Conservation (phyloP, 2,888 invertebrate species). For the Scrobipalpa costella region DNA sequence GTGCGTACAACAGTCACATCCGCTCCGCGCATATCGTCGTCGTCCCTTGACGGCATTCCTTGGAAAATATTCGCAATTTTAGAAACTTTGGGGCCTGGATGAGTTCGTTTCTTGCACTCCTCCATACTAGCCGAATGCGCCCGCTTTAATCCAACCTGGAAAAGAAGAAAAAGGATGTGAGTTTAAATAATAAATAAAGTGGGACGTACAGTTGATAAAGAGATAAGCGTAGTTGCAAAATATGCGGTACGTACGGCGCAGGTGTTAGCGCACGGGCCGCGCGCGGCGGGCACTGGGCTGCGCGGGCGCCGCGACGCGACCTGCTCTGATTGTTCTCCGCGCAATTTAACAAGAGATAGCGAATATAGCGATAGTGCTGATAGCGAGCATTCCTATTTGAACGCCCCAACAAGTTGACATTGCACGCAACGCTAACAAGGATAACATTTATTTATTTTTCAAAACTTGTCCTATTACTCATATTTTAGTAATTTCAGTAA, state of each 20-base stretch:
- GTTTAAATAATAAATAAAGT: conserved; percentile 44
- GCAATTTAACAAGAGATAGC: conserved; percentile 72
- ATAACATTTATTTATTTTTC: background rate
- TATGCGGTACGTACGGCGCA: conserved; percentile 51
- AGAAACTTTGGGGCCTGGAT: conserved; percentile 90
- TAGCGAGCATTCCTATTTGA: conserved; percentile 58
- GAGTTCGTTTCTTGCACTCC: conserved; percentile 83
- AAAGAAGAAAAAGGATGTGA: conserved; percentile 47
- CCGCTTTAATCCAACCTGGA: conserved; percentile 78
- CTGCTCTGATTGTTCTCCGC: conserved; percentile 65
- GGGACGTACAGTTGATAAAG: conserved; percentile 53
- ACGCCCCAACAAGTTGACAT: conserved; percentile 37
- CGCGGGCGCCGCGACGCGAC: conserved; percentile 52
- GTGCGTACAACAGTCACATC: conserved; percentile 90
- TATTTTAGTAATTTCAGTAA: conserved; percentile 1
- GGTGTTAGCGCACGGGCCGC: conserved; percentile 56
- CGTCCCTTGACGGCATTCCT: conserved; percentile 83
- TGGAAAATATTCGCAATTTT: conserved; percentile 96
- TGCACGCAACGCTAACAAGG: conserved; percentile 14
- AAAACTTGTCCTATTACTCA: background rate
- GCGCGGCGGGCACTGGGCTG: conserved; percentile 51
- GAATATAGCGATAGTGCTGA: conserved; percentile 70
- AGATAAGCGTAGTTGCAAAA: conserved; percentile 57
- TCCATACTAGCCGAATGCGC: conserved; percentile 82
- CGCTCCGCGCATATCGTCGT: conserved; percentile 73